phyloP scores from a whole-genome alignment of 2,113 vertebrate genomes.

The Phalacrocorax brasilianus region DNA sequence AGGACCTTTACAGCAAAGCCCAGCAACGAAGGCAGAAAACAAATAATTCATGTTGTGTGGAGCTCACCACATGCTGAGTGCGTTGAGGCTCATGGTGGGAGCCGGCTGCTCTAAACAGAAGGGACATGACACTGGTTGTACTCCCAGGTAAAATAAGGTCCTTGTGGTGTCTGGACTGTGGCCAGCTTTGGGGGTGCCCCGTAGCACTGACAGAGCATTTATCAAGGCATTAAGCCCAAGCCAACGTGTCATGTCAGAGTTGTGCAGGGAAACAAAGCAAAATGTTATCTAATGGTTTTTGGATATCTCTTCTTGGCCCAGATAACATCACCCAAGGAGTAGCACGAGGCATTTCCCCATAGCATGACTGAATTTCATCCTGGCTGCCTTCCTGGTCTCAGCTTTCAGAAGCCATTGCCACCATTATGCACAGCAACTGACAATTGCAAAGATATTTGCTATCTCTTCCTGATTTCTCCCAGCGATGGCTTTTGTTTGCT shows the following conservation, averaged over 20 bases:
- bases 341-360: background rate
- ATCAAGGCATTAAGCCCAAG: background rate
- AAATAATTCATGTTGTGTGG: background rate
- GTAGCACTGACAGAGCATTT: background rate
- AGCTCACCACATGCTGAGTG: background rate
- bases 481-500: background rate
- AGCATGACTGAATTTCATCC: background rate
- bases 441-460: background rate
- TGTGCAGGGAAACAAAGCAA: background rate
- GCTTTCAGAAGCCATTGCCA: background rate
- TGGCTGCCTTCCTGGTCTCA: background rate
- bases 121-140: accelerated
- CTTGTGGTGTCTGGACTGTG: background rate
- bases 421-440: background rate
- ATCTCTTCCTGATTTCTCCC: background rate
- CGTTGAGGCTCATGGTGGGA: background rate
- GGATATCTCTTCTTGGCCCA: background rate
- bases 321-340: background rate
- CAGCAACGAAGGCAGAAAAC: background rate
- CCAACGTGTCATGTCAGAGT: background rate
- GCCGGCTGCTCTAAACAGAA: background rate
- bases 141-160: background rate
- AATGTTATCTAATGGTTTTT: background rate
- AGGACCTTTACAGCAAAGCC: background rate
- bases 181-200: background rate